These are phyloP conservation scores for Cheiracanthium punctorium DNA, from an alignment of 2,888 invertebrate species.

Conservation along the genomic window DNA sequence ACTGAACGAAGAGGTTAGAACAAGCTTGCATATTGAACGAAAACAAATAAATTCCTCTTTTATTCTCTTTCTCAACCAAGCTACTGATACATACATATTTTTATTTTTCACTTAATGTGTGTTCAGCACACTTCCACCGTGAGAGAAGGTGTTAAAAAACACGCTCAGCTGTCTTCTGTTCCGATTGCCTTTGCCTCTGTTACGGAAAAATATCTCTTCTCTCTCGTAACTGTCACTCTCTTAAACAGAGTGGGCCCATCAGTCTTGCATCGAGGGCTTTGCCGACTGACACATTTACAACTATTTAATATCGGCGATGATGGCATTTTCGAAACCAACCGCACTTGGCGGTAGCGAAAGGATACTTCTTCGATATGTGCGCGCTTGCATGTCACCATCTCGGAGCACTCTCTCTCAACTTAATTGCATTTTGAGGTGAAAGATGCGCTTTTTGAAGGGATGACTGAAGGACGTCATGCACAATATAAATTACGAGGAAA, in stretches of 20 bases:
- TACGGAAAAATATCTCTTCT: not conserved
- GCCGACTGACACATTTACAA: conserved; percentile 15
- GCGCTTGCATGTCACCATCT: not conserved
- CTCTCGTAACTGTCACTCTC: not conserved
- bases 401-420: not conserved
- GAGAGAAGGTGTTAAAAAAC: no score
- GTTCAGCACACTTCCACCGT: no score
- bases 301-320: conserved; percentile 8
- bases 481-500: no score
- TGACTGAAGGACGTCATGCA: conserved; percentile 31
- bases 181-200: no score
- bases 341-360: not conserved
- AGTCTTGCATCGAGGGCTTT: not conserved
- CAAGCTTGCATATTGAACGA: no score
- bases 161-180: no score
- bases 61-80: no score
- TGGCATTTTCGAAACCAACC: not conserved
- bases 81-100: no score
- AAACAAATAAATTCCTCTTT: no score
- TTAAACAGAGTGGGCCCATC: not conserved
- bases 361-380: not conserved
- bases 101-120: no score
- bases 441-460: not conserved
- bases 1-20: no score
- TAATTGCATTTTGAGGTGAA: conserved; percentile 6